A percentile compares a stretch with the other conserved stretches of the same genome.
These are phyloP conservation scores for Prostheceraeus crozeri DNA, from an alignment of 2,888 invertebrate genomes.

Conservation along the genomic window DNA sequence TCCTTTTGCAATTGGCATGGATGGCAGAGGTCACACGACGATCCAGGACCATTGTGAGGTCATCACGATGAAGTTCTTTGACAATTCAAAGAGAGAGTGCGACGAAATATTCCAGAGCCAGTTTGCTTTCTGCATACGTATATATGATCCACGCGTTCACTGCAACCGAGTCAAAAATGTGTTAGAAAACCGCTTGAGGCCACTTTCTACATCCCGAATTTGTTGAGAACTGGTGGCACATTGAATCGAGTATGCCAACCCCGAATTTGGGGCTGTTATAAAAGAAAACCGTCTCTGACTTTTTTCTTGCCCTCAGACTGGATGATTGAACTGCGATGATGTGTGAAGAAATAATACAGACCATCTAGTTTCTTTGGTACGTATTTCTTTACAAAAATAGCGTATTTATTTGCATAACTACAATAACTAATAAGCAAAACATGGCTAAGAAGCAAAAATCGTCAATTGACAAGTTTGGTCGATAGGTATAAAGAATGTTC, in stretches of 20 bases:
- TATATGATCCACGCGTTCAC: constrained; percentile 20
- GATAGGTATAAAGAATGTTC: too few relatives aligned
- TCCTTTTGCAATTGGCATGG: constrained; percentile 22
- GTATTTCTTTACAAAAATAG: too few relatives aligned
- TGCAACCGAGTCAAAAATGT: constrained; percentile 18
- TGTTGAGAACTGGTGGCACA: constrained; percentile 18
- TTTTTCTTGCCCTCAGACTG: constrained; percentile 22
- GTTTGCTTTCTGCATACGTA: constrained; percentile 19
- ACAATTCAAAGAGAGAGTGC: constrained; percentile 18
- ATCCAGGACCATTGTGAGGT: constrained; percentile 14
- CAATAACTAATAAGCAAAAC: too few relatives aligned
- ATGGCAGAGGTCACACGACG: constrained; percentile 22
- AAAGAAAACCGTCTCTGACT: constrained; percentile 13
- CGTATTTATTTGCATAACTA: too few relatives aligned
- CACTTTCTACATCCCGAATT: constrained; percentile 13
- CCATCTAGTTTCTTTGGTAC: constrained; percentile 25
- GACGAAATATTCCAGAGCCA: constrained; percentile 20
- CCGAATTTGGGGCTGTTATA: constrained; percentile 23
- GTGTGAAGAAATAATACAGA: constrained; percentile 4
- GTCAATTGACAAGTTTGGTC: too few relatives aligned
- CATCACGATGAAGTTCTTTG: constrained; percentile 18
- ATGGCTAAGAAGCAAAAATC: too few relatives aligned
- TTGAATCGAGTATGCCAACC: constrained; percentile 26
- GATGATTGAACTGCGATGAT: constrained; percentile 17
- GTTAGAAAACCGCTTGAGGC: constrained; percentile 24